phyloP scores from a whole-genome alignment of 2,888 invertebrate species.

The Galerucella calmariensis region DNA sequence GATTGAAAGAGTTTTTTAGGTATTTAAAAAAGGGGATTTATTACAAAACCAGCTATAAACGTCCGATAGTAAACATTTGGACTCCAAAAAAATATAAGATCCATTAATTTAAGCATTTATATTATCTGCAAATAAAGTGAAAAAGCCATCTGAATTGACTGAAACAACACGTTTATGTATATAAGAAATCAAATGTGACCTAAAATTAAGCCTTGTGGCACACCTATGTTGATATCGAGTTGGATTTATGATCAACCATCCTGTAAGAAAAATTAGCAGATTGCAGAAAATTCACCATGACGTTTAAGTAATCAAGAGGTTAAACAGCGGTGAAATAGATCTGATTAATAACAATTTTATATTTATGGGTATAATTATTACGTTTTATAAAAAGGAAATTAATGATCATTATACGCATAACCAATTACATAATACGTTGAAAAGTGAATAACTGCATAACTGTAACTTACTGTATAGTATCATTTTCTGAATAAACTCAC shows the following conservation, averaged over 20 bases:
- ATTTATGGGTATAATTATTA: constrained; percentile 23
- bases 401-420: constrained; percentile 21
- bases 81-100: too few relatives aligned
- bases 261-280: not conserved
- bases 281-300: not conserved
- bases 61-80: too few relatives aligned
- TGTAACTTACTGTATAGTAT: not conserved
- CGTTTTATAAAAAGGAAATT: constrained; percentile 23
- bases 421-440: not conserved
- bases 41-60: too few relatives aligned
- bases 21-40: too few relatives aligned
- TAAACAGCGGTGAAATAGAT: constrained; percentile 28
- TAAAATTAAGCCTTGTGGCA: too few relatives aligned
- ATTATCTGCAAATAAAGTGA: too few relatives aligned
- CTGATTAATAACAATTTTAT: constrained; percentile 23
- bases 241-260: not conserved
- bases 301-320: constrained; percentile 16
- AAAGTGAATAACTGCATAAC: not conserved
- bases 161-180: too few relatives aligned
- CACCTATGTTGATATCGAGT: too few relatives aligned
- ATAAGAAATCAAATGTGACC: too few relatives aligned
- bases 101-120: too few relatives aligned
- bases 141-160: too few relatives aligned
- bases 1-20: too few relatives aligned
- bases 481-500: not conserved